Evolutionary conservation across 1,140 invertebrate species (phyloP).

Genomic region (Drosophila mayri): DNA sequence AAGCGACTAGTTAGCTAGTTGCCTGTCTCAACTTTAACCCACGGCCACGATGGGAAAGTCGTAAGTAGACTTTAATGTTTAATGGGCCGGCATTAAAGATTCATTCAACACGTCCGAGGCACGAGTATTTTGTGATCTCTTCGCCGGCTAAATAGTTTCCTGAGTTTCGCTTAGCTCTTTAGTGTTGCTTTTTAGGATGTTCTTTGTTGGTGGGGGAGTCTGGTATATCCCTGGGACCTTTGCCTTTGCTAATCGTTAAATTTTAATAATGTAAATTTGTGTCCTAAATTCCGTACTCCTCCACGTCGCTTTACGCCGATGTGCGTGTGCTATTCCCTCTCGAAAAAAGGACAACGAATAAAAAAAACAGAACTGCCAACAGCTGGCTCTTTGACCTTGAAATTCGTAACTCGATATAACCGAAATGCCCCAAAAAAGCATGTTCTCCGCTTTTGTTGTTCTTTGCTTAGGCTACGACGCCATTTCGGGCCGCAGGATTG

Average conservation of each 20-base stretch:
- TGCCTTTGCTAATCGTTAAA: conserved; percentile 22
- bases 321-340: conserved; percentile 25
- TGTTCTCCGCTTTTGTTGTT: conserved; percentile 15
- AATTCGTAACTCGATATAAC: conserved; percentile 72
- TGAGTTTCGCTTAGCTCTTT: background rate
- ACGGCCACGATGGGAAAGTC: background rate
- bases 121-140: background rate
- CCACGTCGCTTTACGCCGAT: background rate
- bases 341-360: background rate
- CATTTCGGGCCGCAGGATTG: conserved; percentile 23
- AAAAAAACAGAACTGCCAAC: conserved; percentile 30
- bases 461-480: conserved; percentile 41
- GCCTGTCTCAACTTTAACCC: conserved; percentile 13
- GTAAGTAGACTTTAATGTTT: conserved; percentile 24
- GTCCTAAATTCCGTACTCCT: background rate
- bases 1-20: conserved; percentile 4
- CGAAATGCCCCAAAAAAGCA: conserved; percentile 32
- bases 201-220: too few species aligned
- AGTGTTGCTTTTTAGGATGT: background rate
- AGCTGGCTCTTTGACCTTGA: conserved; percentile 74
- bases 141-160: conserved; percentile 6
- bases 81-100: conserved; percentile 12
- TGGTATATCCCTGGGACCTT: background rate
- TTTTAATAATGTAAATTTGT: conserved; percentile 35
- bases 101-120: conserved; percentile 14